Evolutionary conservation across 2,888 invertebrate genomes (phyloP), one percentile per base, ranked within the genome.

Genomic region (Pollenia labialis): DNA sequence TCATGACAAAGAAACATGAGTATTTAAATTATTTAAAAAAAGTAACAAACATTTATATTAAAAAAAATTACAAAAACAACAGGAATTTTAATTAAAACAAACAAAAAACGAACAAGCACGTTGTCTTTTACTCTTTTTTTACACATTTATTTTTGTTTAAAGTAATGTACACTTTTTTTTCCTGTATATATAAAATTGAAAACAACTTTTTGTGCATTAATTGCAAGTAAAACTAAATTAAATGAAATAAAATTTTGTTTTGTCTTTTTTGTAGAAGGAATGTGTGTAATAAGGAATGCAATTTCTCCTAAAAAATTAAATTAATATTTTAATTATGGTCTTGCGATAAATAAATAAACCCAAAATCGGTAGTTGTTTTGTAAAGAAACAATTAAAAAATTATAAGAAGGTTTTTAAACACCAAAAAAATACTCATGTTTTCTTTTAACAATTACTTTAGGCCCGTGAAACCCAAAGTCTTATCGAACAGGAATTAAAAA

Each of bases 151-250:
- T 23, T 32, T 32, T 32, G 12, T 44, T 76, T 6, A 60, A 50
- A 76, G 50, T 62, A 91, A 88, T 89, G 92, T 92, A 92, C 92
- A 91, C 89, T 90, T 90, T 90, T 80, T 80, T 90, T 89, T 74
- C 77, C 76, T 77, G 72, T 88, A 91, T 88, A 32, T 32, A 69
- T 82, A 91, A 91, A 91, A 92, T 92, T 92, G 92, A 93, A 92
- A 93, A 92, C 90, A 93, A 92, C 93, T 90, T 91, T 92, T 92
- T 92, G 92, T 93, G 93, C 93, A 91, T 91, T 90, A 79, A 91
- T 89, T 92, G 91, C 91, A 90, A 90, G 89, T 81, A 62, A 74
- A 72, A 42, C 62, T 52, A 52, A 74, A 72, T 48, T 68, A 46
- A 52, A n/a, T 60, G 40, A 16, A 48, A 58, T 14, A 66, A 72